Conservation (phyloP, 1,140 invertebrate genomes). For the Anastrepha obliqua region DNA sequence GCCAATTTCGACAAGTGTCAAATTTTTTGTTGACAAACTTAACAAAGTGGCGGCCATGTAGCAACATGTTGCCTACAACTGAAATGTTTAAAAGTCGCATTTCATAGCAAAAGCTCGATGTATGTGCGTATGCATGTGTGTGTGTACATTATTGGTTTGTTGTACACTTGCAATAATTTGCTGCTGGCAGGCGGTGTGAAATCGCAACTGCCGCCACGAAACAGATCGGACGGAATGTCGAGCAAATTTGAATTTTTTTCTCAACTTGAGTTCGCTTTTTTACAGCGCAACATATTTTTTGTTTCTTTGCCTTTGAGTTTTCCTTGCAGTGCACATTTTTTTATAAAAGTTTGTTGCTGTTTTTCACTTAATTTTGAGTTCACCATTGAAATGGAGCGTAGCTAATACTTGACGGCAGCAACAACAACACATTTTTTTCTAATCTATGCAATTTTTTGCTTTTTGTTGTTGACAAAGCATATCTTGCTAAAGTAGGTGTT, state of each 20-base stretch:
- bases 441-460: neutral
- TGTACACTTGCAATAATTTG: neutral
- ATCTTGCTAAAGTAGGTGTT: neutral
- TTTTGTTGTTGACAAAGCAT: neutral
- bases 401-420: constrained; percentile 1
- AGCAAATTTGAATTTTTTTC: neutral
- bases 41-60: constrained; percentile 24
- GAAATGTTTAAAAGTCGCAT: neutral
- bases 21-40: constrained; percentile 21
- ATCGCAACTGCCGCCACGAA: neutral
- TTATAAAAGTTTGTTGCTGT: neutral
- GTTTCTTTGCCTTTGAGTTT: neutral
- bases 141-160: neutral
- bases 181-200: constrained; percentile 28
- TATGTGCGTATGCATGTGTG: neutral
- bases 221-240: neutral
- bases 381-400: constrained; percentile 1
- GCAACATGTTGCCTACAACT: neutral
- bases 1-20: constrained; percentile 29
- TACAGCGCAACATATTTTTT: too few relatives aligned
- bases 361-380: neutral
- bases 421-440: neutral
- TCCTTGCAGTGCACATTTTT: neutral
- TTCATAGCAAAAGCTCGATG: neutral
- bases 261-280: neutral